These are phyloP conservation scores for Caenorhabditis wallacei DNA, from an alignment of 2,888 invertebrate species.

Conservation along the genomic window DNA sequence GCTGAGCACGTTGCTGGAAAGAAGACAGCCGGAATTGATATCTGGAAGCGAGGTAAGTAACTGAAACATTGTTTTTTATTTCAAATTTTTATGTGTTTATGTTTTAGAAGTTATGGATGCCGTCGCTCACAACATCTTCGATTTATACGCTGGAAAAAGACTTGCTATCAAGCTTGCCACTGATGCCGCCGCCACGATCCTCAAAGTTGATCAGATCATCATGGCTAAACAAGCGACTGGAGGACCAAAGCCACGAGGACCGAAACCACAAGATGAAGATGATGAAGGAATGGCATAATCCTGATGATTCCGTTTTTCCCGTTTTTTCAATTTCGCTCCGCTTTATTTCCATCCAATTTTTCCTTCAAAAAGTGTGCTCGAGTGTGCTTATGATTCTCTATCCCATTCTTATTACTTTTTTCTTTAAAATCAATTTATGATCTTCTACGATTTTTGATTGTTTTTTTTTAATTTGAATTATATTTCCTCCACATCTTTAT, in stretches of 20 bases:
- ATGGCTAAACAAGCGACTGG: constrained; percentile 85
- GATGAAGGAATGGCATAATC: constrained; percentile 84
- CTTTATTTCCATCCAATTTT: constrained; percentile 18
- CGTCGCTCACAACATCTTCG: constrained; percentile 89
- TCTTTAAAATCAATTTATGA: constrained; percentile 22
- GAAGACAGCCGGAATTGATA: constrained; percentile 91
- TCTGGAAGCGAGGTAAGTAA: constrained; percentile 83
- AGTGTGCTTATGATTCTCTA: constrained; percentile 29
- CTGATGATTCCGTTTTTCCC: constrained; percentile 5
- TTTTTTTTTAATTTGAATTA: constrained; percentile 3
- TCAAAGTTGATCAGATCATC: constrained; percentile 86
- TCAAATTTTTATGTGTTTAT: too few relatives aligned
- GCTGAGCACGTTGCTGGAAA: constrained; percentile 94
- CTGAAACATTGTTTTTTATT: background rate
- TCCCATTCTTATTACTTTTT: background rate
- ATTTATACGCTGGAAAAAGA: constrained; percentile 90
- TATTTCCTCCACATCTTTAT: background rate
- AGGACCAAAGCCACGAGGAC: constrained; percentile 84
- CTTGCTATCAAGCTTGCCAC: constrained; percentile 98
- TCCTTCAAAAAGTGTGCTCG: constrained; percentile 17
- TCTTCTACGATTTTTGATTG: constrained; percentile 4
- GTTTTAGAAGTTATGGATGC: constrained; percentile 86
- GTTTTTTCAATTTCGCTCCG: constrained; percentile 18
- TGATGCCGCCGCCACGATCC: constrained; percentile 88
- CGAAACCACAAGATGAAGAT: constrained; percentile 84